Conservation (phyloP, 1,140 invertebrate genomes). For the Brachionus sp. region DNA sequence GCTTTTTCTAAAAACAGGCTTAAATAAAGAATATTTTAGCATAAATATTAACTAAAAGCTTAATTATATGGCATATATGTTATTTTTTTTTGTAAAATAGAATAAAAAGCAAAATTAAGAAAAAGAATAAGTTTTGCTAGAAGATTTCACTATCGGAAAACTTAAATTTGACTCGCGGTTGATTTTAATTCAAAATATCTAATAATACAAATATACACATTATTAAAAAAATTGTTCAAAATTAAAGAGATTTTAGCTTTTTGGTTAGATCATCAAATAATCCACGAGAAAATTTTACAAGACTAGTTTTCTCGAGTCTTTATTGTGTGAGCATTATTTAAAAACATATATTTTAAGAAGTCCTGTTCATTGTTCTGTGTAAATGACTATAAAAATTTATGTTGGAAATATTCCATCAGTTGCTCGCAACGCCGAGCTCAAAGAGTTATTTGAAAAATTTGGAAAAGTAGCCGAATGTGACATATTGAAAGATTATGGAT, state of each 20-base stretch:
- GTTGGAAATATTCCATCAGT: constrained; percentile 88
- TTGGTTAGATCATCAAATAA: neutral
- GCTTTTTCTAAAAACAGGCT: too few relatives aligned
- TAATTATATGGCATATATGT: too few relatives aligned
- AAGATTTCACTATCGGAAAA: too few relatives aligned
- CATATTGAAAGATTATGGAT: constrained; percentile 92
- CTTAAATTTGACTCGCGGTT: too few relatives aligned
- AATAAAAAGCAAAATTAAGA: too few relatives aligned
- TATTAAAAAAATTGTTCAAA: neutral
- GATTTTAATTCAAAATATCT: too few relatives aligned
- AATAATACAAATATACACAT: neutral
- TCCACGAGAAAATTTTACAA: neutral
- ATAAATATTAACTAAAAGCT: too few relatives aligned
- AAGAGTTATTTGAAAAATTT: constrained; percentile 86
- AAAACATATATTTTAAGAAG: neutral
- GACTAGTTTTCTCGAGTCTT: neutral
- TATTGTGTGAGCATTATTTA: neutral
- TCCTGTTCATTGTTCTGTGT: neutral
- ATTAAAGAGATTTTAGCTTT: neutral
- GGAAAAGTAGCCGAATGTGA: constrained; percentile 92
- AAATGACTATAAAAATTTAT: constrained; percentile 71
- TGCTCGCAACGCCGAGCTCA: constrained; percentile 76
- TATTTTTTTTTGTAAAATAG: too few relatives aligned
- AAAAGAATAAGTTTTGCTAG: too few relatives aligned
- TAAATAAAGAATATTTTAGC: too few relatives aligned